Base-by-base conservation (phyloP, 1,140 invertebrate species). In the Sinella curviseta region DNA sequence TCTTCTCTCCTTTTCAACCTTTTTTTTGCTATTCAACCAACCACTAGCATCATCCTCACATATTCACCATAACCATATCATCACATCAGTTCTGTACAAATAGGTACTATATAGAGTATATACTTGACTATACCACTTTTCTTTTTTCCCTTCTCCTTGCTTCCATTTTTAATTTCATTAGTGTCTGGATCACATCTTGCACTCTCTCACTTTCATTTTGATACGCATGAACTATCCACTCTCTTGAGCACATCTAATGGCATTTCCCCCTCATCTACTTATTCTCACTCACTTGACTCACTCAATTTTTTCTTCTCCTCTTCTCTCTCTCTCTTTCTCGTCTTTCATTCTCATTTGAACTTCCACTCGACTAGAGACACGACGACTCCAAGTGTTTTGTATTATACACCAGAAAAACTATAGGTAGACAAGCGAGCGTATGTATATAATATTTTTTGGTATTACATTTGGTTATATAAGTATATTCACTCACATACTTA, bases 131-230 rank as follows among this genome's bases (percentile, higher is more conserved):
- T n/a, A n/a, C 39, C 20, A 48, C 39, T 8, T 48, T 48, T 48
- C 20, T 12, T 12, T 48, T 48, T 20, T 48, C 39, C 82, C 36
- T 39, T 82, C 75, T 80, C 30, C 73, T 74, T 77, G 26, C 76
- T 73, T 81, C 80, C 78, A 80, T 79, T 81, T 82, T 81, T 82
- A 81, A 81, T 81, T 81, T 83, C 82, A 80, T 81, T 81, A 81
- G 80, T 77, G 80, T 81, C 82, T 79, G 65, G 77, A 80, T 81
- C 82, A 75, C 80, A 79, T 82, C 77, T 75, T 74, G 55, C 77
- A 74, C 67, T 77, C 78, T 77, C 76, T 82, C 24, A 26, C 81
- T 76, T 81, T 78, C 81, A 77, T 81, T 80, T 82, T 78, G 39
- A 78, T 82, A 79, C 82, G 74, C 79, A 78, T 80, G 77, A 80